Evolutionary conservation across 2,797 vertebrate species (phyloP).

Genomic region (Ataeniobius toweri): DNA sequence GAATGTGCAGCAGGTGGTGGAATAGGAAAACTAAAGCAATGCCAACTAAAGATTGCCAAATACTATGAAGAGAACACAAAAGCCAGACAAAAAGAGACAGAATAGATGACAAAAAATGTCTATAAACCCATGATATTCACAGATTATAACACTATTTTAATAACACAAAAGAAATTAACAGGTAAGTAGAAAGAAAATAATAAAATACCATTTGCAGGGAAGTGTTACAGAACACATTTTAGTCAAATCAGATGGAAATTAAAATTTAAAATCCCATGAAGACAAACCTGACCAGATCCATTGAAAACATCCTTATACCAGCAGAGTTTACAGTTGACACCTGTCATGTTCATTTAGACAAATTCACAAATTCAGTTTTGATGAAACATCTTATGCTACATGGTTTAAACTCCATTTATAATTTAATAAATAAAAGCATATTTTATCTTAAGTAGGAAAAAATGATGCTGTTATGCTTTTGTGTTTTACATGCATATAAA

Average conservation of each 20-base stretch:
- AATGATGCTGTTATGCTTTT: too few relatives aligned
- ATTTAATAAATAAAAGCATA: background rate
- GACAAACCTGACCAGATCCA: background rate
- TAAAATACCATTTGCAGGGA: background rate
- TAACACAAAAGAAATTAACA: too few relatives aligned
- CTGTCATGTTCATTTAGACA: background rate
- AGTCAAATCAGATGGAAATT: background rate
- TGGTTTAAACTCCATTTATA: background rate
- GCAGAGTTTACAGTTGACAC: background rate
- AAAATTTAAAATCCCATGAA: background rate
- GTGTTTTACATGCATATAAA: too few relatives aligned
- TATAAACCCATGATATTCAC: background rate
- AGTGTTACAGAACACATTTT: background rate
- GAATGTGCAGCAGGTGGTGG: constrained; percentile 1
- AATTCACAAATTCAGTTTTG: background rate
- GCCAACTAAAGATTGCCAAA: background rate
- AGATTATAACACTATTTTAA: too few relatives aligned
- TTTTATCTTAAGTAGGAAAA: background rate
- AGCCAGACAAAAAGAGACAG: background rate
- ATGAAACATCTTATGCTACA: too few relatives aligned
- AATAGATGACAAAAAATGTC: background rate
- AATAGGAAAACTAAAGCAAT: background rate
- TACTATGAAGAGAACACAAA: background rate
- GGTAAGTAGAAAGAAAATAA: too few relatives aligned
- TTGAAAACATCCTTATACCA: background rate